Base-by-base conservation (phyloP, 2,797 vertebrate species). In the Falco columbarius region DNA sequence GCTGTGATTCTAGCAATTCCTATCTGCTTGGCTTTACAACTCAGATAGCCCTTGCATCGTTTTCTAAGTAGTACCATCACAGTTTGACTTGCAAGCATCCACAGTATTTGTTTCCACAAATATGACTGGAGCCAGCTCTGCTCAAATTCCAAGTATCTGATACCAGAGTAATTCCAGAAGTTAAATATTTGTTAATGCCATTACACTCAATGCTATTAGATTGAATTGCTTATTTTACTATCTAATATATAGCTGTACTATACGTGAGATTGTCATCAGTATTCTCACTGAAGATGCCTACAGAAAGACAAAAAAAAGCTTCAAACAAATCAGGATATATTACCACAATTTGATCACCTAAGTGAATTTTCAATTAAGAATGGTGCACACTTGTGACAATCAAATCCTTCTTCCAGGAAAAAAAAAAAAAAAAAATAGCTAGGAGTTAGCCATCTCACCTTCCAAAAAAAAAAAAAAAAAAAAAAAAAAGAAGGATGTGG, bases 31-130 rank as follows among this genome's bases (percentile, higher is more conserved):
- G 38, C 73, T 87, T 86, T 30, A 59, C 10, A 42, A 58, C 23
- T 62, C 52, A 26, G 38, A 44, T 3, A 63, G 38, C 19, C n/a
- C 44, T 23, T 12, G 9, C 14, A n/a, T 44, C 49, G 54, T 71
- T 77, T 27, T 15, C 16, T 3, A 47, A 72, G 47, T 7, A 72
- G 34, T 5, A 52, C 30, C 42, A 66, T 40, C 68, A 13, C 14
- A 17, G 46, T 71, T 38, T 38, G 52, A 74, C 44, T 32, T 44
- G 11, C 0, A 0, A 87, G 47, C 2, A 2, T 32, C 71, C 2
- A 3, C 30, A 66, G 42, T 36, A 59, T 6, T n/a, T 46, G 22
- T 34, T 85, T 63, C 52, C 44, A 63, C 34, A 77, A 52, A 54
- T n/a, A 40, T 3, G 5, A 59, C 59, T 65, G 65, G 36, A 80